phyloP scores from a whole-genome alignment of 2,888 invertebrate genomes.

The Lucinisca nassula region DNA sequence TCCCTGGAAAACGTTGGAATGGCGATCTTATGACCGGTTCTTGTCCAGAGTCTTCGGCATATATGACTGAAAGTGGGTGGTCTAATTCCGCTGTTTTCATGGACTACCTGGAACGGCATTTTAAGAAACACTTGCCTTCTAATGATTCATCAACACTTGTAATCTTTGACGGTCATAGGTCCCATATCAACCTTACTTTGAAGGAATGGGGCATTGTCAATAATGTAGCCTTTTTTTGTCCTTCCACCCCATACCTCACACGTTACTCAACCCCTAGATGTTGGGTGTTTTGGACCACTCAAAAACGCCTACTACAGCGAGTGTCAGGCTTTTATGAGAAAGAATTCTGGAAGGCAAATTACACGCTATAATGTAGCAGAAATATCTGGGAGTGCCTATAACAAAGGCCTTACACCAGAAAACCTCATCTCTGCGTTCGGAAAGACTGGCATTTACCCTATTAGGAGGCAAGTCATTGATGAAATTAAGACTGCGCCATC shows the following conservation, averaged over 20 bases:
- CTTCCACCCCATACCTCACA: conserved; percentile 51
- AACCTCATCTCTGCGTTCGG: background rate
- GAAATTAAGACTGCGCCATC: background rate
- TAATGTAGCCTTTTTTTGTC: conserved; percentile 35
- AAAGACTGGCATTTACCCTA: conserved; percentile 4
- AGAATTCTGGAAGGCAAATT: conserved; percentile 32
- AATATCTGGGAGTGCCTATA: conserved; percentile 15
- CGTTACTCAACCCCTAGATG: conserved; percentile 49
- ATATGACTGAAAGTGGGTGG: conserved; percentile 43
- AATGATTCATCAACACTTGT: conserved; percentile 8
- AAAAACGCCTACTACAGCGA: conserved; percentile 39
- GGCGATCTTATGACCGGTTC: conserved; percentile 18
- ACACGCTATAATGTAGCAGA: conserved; percentile 31
- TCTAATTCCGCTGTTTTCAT: conserved; percentile 35
- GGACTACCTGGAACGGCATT: conserved; percentile 28
- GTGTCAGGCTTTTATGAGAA: conserved; percentile 23
- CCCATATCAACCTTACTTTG: conserved; percentile 41
- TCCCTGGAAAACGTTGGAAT: conserved; percentile 33
- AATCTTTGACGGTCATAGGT: conserved; percentile 54
- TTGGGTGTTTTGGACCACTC: conserved; percentile 53
- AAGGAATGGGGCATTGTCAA: conserved; percentile 37
- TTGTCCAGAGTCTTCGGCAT: conserved; percentile 31
- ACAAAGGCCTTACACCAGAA: background rate
- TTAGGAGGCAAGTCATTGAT: background rate
- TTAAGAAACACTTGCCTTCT: conserved; percentile 27